Evolutionary conservation across 2,888 invertebrate species (phyloP).

Genomic region (Habroteleia sp.): DNA sequence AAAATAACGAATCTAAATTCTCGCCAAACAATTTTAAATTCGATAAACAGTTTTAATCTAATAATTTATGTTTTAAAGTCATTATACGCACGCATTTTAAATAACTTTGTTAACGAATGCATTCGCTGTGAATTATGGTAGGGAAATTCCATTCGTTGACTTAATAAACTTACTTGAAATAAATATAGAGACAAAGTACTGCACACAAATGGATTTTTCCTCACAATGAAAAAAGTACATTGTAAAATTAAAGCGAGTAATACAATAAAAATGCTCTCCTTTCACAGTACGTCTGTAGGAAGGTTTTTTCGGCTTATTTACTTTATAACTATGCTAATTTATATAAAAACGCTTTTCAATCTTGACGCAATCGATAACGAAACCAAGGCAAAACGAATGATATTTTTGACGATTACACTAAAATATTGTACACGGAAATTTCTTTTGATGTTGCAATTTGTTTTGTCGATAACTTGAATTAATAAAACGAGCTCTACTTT

Average conservation of each 20-base stretch:
- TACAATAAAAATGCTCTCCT: background rate
- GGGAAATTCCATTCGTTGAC: conserved; percentile 1
- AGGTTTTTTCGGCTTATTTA: background rate
- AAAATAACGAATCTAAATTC: too few relatives aligned
- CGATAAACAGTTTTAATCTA: background rate
- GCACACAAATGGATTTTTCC: background rate
- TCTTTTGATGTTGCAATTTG: too few relatives aligned
- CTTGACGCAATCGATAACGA: too few relatives aligned
- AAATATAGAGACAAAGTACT: background rate
- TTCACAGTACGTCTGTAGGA: background rate
- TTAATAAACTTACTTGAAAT: conserved; percentile 4
- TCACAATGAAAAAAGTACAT: background rate
- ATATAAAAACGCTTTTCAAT: background rate
- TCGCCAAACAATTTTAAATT: background rate
- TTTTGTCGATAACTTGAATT: too few relatives aligned
- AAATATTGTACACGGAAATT: too few relatives aligned
- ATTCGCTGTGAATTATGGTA: background rate
- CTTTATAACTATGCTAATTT: background rate
- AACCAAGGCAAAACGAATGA: too few relatives aligned
- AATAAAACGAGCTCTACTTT: too few relatives aligned
- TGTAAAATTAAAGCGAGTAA: conserved; percentile 1
- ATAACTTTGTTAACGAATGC: conserved; percentile 3
- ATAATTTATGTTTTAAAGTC: conserved; percentile 5
- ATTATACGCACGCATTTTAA: conserved; percentile 4
- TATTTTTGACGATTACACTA: too few relatives aligned